Evolutionary conservation across 2,113 vertebrate genomes (phyloP).

Genomic region (Dromas ardeola): DNA sequence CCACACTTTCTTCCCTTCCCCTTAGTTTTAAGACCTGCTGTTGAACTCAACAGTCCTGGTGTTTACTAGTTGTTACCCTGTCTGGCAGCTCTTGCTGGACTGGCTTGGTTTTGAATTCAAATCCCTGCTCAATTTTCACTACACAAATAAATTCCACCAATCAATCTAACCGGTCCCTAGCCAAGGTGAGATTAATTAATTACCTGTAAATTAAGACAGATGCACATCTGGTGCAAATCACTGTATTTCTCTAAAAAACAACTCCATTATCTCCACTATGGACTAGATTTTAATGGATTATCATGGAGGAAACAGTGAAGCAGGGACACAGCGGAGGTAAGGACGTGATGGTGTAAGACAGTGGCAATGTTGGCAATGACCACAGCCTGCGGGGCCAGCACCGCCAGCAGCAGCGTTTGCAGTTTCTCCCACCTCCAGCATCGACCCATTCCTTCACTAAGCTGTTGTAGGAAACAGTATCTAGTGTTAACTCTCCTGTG

Average conservation of each 20-base stretch:
- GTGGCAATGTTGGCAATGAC: neutral
- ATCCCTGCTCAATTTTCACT: neutral
- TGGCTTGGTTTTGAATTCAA: neutral
- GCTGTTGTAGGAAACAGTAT: neutral
- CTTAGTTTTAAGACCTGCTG: neutral
- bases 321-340: neutral
- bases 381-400: neutral
- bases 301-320: neutral
- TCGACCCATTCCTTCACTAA: neutral
- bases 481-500: neutral
- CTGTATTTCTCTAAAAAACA: neutral
- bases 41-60: neutral
- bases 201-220: neutral
- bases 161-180: neutral
- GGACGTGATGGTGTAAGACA: neutral
- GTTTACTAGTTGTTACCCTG: neutral
- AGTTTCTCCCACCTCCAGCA: neutral
- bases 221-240: neutral
- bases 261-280: neutral
- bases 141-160: neutral
- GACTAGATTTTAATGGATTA: neutral
- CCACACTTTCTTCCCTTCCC: neutral
- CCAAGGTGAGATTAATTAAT: neutral
- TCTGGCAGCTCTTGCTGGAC: neutral
- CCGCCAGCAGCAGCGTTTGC: neutral